Percentiles rank a stretch among this genome's conserved stretches.
Evolutionary conservation across 1,140 invertebrate species (phyloP).

Genomic region (Bombus pyrosoma): DNA sequence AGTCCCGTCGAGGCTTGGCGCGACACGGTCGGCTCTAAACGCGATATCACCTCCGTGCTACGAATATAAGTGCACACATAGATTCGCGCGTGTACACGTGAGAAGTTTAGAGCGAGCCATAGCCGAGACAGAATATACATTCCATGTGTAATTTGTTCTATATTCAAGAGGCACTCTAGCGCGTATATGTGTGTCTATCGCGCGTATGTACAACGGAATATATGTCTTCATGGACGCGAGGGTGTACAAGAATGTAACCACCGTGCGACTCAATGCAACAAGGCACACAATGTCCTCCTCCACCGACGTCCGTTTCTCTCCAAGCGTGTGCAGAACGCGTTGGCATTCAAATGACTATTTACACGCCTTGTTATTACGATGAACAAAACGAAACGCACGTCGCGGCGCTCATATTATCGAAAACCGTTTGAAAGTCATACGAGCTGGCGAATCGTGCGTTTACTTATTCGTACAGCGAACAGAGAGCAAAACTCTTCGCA

Average conservation of each 20-base stretch:
- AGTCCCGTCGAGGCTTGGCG: not conserved
- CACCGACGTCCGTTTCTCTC: conserved; percentile 31
- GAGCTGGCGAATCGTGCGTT: not conserved
- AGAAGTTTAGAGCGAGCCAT: conserved; percentile 5
- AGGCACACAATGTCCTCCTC: conserved; percentile 29
- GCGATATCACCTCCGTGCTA: conserved; percentile 6
- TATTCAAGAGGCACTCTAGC: conserved; percentile 33
- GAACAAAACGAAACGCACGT: not conserved
- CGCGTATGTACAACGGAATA: conserved; percentile 1
- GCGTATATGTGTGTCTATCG: not conserved
- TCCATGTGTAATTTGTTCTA: conserved; percentile 47
- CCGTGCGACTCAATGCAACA: conserved; percentile 33
- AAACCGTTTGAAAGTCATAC: not conserved
- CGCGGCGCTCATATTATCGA: not conserved
- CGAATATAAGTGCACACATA: not conserved
- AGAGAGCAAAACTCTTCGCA: not conserved
- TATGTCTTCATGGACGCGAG: conserved; percentile 44
- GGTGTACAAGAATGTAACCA: conserved; percentile 42
- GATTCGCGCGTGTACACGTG: conserved; percentile 9
- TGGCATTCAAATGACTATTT: conserved; percentile 49
- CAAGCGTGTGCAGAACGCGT: conserved; percentile 27
- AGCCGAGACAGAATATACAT: not conserved
- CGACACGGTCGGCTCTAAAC: conserved; percentile 22
- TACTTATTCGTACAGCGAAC: not conserved
- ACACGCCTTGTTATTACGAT: conserved; percentile 23